phyloP scores from a whole-genome alignment of 2,888 invertebrate species.

The Callosobruchus maculatus region DNA sequence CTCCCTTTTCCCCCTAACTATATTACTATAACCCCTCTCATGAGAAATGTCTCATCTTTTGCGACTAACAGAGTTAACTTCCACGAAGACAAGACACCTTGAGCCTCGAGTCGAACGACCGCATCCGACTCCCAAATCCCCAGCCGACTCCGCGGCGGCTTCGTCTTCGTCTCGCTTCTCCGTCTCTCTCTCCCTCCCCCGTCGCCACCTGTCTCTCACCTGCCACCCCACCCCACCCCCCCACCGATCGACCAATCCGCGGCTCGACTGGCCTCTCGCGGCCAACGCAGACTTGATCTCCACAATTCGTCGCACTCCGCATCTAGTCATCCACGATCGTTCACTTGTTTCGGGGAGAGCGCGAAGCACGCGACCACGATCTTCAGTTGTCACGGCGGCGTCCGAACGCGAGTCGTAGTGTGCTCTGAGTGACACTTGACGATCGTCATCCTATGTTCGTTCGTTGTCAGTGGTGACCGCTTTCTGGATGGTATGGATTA shows the following conservation, averaged over 20 bases:
- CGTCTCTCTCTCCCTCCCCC: constrained; percentile 14
- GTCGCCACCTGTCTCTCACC: constrained; percentile 35
- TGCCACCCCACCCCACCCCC: constrained; percentile 44
- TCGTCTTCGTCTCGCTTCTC: background rate
- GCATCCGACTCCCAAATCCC: background rate
- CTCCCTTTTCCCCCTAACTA: too few species aligned
- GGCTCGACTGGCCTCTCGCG: constrained; percentile 24
- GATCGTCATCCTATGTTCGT: background rate
- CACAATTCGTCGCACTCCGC: constrained; percentile 36
- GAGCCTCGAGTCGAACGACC: background rate
- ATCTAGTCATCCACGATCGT: constrained; percentile 20
- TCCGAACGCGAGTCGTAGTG: background rate
- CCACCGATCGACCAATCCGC: constrained; percentile 32
- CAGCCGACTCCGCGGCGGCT: background rate
- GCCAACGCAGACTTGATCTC: constrained; percentile 40
- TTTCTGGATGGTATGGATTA: background rate
- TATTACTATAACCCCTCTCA: too few species aligned
- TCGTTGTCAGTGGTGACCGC: background rate
- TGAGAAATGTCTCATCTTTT: too few species aligned
- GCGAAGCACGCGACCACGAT: background rate
- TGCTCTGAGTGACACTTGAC: background rate
- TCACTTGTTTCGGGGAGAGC: constrained; percentile 1
- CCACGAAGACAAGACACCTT: too few species aligned
- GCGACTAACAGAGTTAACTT: too few species aligned
- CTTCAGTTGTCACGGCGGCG: background rate